Evolutionary conservation across 1,140 invertebrate species (phyloP).

Genomic region (Rhynchophorus ferrugineus): DNA sequence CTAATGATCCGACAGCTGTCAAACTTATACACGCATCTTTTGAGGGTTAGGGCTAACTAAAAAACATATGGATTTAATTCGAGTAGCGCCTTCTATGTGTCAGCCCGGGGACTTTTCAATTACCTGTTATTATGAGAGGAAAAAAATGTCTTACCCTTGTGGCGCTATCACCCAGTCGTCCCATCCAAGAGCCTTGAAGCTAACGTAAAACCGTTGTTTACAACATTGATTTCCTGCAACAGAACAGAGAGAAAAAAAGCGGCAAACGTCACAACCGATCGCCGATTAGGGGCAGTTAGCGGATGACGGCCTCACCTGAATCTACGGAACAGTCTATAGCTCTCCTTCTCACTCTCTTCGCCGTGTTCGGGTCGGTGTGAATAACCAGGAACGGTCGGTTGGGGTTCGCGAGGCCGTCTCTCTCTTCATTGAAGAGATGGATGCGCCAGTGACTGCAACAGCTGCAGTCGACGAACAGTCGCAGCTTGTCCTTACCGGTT

Average conservation of each 20-base stretch:
- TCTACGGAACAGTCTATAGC: conserved; percentile 75
- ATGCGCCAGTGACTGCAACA: conserved; percentile 66
- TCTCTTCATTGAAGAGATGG: conserved; percentile 39
- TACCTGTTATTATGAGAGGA: too few relatives aligned
- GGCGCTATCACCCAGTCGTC: conserved; percentile 94
- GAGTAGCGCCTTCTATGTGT: too few relatives aligned
- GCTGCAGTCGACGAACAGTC: conserved; percentile 75
- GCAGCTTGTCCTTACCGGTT: conserved; percentile 53
- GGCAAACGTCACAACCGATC: too few relatives aligned
- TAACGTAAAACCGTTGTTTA: conserved; percentile 82
- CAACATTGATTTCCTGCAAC: conserved; percentile 68
- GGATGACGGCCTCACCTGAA: conserved; percentile 36
- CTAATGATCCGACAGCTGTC: too few relatives aligned
- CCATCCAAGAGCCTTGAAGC: conserved; percentile 85
- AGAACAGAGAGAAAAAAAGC: conserved; percentile 4
- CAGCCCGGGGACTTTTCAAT: too few relatives aligned
- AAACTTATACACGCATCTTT: too few relatives aligned
- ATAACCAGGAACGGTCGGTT: conserved; percentile 79
- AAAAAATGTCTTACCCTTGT: conserved; percentile 48
- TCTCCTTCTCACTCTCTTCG: conserved; percentile 63
- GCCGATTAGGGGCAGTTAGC: too few relatives aligned
- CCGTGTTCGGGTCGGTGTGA: conserved; percentile 55
- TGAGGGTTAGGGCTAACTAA: too few relatives aligned
- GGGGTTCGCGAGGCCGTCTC: conserved; percentile 43
- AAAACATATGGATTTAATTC: too few relatives aligned